These are phyloP conservation scores for Nephotettix cincticeps DNA, from an alignment of 1,140 invertebrate genomes.

Conservation along the genomic window DNA sequence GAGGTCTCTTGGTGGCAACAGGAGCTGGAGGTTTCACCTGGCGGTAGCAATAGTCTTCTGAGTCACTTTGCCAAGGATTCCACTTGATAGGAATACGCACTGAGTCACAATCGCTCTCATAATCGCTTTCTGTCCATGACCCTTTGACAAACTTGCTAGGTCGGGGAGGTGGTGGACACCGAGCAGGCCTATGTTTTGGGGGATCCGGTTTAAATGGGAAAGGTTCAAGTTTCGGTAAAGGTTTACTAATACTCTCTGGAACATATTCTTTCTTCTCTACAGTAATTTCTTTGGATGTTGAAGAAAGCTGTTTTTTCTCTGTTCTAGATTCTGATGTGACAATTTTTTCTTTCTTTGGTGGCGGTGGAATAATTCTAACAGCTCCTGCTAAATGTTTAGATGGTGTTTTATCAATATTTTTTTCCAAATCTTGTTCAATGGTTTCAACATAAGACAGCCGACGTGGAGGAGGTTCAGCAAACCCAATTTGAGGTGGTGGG, in stretches of 20 bases:
- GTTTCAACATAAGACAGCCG: slow-evolving; percentile 57
- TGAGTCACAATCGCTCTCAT: slow-evolving; percentile 67
- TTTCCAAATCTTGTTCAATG: slow-evolving; percentile 58
- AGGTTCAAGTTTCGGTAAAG: slow-evolving; percentile 53
- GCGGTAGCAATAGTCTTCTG: slow-evolving; percentile 56
- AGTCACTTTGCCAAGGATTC: slow-evolving; percentile 65
- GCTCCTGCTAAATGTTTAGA: slow-evolving; percentile 53
- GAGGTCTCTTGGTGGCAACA: slow-evolving; percentile 47
- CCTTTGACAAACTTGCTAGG: slow-evolving; percentile 63
- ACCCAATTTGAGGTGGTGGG: slow-evolving; percentile 63
- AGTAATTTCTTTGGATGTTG: background rate
- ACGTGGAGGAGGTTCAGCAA: slow-evolving; percentile 50
- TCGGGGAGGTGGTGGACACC: slow-evolving; percentile 51
- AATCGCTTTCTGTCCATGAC: slow-evolving; percentile 63
- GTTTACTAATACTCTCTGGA: slow-evolving; percentile 44
- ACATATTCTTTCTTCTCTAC: background rate
- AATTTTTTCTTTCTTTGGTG: slow-evolving; percentile 43
- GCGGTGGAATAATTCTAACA: slow-evolving; percentile 52
- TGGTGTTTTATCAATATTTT: slow-evolving; percentile 54
- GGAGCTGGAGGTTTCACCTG: slow-evolving; percentile 54
- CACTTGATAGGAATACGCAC: slow-evolving; percentile 55
- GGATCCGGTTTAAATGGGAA: slow-evolving; percentile 52
- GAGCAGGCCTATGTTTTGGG: slow-evolving; percentile 44
- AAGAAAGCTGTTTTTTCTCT: background rate
- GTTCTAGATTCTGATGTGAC: slow-evolving; percentile 31